phyloP scores from a whole-genome alignment of 1,140 invertebrate species.

The Gonatopus flavifemur region DNA sequence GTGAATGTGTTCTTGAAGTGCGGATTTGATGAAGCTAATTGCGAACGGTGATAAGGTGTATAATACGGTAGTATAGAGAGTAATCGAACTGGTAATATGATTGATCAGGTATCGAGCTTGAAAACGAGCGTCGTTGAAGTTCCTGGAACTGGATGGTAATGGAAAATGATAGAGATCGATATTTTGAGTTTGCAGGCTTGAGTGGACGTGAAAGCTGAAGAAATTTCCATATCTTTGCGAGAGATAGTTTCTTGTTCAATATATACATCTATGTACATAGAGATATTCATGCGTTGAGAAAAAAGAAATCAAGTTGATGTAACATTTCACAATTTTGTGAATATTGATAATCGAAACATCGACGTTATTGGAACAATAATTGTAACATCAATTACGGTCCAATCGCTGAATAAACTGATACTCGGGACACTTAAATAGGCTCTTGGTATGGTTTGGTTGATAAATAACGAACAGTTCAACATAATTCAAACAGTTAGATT shows the following conservation, averaged over 20 bases:
- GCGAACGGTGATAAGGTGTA: conserved; percentile 1
- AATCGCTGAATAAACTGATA: no score
- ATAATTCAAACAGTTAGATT: no score
- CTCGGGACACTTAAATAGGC: no score
- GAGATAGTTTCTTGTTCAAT: background rate
- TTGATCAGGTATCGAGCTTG: conserved; percentile 12
- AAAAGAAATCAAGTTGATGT: no score
- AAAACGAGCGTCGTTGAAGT: conserved; percentile 6
- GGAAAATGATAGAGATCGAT: conserved; percentile 13
- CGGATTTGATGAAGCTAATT: conserved; percentile 18
- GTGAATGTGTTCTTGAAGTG: conserved; percentile 12
- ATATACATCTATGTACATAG: background rate
- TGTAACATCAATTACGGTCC: no score
- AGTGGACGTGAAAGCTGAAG: background rate
- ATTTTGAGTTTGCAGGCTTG: background rate
- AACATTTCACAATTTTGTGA: no score
- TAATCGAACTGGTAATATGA: conserved; percentile 9
- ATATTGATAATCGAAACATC: no score
- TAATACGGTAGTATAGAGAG: background rate
- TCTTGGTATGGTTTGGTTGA: no score
- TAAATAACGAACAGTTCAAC: no score
- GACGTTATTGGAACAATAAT: no score
- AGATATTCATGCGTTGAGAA: background rate
- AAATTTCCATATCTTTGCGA: no score
- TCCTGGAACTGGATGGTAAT: conserved; percentile 8